A percentile compares a stretch with the other conserved stretches of the same genome.
Evolutionary conservation across 1,140 invertebrate species (phyloP).

Genomic region (Pararge aegeria): DNA sequence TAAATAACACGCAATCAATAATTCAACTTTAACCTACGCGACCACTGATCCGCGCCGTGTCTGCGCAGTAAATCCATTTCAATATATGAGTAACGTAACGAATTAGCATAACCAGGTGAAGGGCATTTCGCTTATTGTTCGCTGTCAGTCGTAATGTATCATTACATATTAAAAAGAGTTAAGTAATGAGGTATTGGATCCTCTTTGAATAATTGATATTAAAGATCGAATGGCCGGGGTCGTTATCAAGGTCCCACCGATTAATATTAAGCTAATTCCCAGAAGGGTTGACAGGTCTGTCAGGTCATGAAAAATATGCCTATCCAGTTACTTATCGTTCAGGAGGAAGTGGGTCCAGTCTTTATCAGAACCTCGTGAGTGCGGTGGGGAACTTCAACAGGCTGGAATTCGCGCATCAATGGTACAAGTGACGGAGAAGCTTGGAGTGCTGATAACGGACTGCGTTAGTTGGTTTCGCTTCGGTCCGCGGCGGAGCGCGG

Average conservation of each 20-base stretch:
- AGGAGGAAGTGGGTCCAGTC: too few relatives aligned
- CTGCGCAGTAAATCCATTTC: slow-evolving; percentile 10
- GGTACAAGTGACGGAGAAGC: too few relatives aligned
- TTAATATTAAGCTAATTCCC: not conserved
- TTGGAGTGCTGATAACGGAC: too few relatives aligned
- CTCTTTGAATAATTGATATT: slow-evolving; percentile 17
- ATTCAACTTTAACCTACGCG: slow-evolving; percentile 12
- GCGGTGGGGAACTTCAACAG: too few relatives aligned
- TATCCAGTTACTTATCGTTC: too few relatives aligned
- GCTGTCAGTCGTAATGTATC: slow-evolving; percentile 12
- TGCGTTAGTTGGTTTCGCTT: too few relatives aligned
- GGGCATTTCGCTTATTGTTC: slow-evolving; percentile 14
- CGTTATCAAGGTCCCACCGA: not conserved
- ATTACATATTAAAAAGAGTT: slow-evolving; percentile 16
- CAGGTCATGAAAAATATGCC: too few relatives aligned
- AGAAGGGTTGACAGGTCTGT: too few relatives aligned
- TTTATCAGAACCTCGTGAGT: too few relatives aligned
- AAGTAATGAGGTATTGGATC: slow-evolving; percentile 10
- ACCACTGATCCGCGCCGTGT: not conserved
- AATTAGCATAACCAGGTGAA: slow-evolving; percentile 15
- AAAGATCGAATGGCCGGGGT: not conserved
- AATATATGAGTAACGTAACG: slow-evolving; percentile 16
- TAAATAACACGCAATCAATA: slow-evolving; percentile 5
- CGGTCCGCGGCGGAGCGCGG: too few relatives aligned
- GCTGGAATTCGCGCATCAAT: too few relatives aligned